Base-by-base conservation (phyloP, 1,140 invertebrate genomes). In the Trichonephila inaurata region DNA sequence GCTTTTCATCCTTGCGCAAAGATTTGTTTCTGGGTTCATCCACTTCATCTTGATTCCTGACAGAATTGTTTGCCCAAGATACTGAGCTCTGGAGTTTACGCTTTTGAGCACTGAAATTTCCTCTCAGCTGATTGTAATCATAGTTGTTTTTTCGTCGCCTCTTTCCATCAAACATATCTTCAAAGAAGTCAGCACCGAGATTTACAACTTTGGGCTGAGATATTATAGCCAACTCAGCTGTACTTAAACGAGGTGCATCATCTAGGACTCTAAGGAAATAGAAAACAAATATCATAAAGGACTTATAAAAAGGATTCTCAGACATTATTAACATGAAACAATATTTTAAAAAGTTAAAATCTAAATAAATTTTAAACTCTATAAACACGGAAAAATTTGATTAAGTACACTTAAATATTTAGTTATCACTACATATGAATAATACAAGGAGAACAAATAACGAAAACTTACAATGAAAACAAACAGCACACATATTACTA, bases 191-290 rank as follows among this genome's bases (percentile, higher is more conserved):
- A 28, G 88, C 7, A 24, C n/a, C 18, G 0, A 89, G 51, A 82
- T 89, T 93, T 7, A 89, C 69, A 7, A 83, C 87, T 86, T 94
- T 94, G 2, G 94, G 90, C 60, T 94, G 89, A 24, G 85, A 89
- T 44, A 94, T 89, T 8, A 89, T 61, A 44, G 86, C 40, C 12
- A 94, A 44, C n/a, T 94, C 94, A 10, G 85, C 93, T 1, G 77
- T 61, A 28, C 51, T 85, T 21, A 94, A 21, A 14, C 94, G 89
- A 82, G 94, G 94, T 18, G 94, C 94, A 86, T 94, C 94, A 19
- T 92, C 88, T 7, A 93, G 28, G 64, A 94, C 94, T n/a, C 94
- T 94, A 81, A 21, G 24, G 10, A 51, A 64, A 88, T 40, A 88
- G 24, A 85, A 33, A 77, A 40, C 33, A 40, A 40, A 40, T 19